Percentiles rank a stretch among this genome's conserved stretches.
These are phyloP conservation scores for Lacerta viridis DNA, from an alignment of 2,797 vertebrate genomes.

Conservation along the genomic window DNA sequence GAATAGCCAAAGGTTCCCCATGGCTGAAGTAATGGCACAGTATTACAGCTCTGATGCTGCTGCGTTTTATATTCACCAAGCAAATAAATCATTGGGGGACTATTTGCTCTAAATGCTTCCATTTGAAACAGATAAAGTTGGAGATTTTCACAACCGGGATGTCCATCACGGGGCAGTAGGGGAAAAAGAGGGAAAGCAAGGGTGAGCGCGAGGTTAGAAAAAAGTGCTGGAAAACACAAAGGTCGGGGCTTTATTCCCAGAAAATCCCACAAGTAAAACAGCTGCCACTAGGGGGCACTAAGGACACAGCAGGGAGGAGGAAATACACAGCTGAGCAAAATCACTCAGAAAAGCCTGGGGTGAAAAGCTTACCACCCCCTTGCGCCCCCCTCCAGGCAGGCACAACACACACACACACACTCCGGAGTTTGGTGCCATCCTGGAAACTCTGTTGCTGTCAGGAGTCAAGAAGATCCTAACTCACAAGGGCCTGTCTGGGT, in stretches of 20 bases:
- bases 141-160: background rate
- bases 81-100: background rate
- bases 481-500: background rate
- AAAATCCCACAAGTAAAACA: background rate
- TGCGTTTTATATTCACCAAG: background rate
- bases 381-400: too few relatives aligned
- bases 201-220: background rate
- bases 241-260: too few relatives aligned
- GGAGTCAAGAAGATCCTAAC: background rate
- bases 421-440: too few relatives aligned
- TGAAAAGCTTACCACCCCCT: background rate
- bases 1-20: too few relatives aligned
- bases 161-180: background rate
- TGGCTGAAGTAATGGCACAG: background rate
- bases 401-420: background rate
- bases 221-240: background rate
- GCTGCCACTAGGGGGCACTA: background rate
- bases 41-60: background rate
- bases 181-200: background rate
- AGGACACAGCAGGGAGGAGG: background rate
- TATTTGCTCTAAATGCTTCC: background rate
- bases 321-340: background rate
- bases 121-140: background rate
- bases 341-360: background rate
- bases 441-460: background rate